Base-by-base conservation (phyloP, 1,140 invertebrate genomes). In the Cydia amplana region DNA sequence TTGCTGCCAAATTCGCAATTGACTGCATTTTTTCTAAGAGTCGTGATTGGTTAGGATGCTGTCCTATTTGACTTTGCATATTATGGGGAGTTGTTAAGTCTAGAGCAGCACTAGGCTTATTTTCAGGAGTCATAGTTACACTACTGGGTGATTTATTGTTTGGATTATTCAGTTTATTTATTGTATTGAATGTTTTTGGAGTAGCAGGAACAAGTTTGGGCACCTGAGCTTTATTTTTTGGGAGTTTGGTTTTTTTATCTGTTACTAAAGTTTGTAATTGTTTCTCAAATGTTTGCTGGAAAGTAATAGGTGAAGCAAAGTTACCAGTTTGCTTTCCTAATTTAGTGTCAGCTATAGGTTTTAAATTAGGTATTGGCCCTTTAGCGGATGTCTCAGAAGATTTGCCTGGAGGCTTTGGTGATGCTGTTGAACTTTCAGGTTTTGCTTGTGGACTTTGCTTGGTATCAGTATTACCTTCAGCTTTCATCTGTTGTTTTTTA, bases 211-310 rank as follows among this genome's bases (percentile, higher is more conserved):
- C 86, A 55, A 93, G 77, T 84, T 93, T 93, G 63, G 92, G 93
- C 55, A 92, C 89, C 79, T 93, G 92, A 36, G 87, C 73, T 82
- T 93, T 92, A 78, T 87, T 90, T 88, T 93, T 93, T 12, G 86
- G 84, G 49, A 87, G 72, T 84, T 93, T 93, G 4, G 87, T 43
- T 81, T 92, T 92, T 78, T 93, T 93, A 77, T 93, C 93, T 81
- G 83, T 80, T 73, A 91, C 87, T 74, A 93, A 75, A 72, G 87
- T 86, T 70, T 89, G 84, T 40, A 93, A 65, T 81, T 93, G 93
- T 74, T 93, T 88, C 77, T 93, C 87, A 90, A 93, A 93, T 74
- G 91, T 93, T 81, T 93, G 92, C 80, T 93, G 93, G 83, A 93
- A 93, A 80, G 93, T 93, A 72, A 92, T 92, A 51, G 92, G 91